A percentile compares a stretch with the other conserved stretches of the same genome.
Evolutionary conservation across 2,113 vertebrate species (phyloP).

Genomic region (Rattus rattus): DNA sequence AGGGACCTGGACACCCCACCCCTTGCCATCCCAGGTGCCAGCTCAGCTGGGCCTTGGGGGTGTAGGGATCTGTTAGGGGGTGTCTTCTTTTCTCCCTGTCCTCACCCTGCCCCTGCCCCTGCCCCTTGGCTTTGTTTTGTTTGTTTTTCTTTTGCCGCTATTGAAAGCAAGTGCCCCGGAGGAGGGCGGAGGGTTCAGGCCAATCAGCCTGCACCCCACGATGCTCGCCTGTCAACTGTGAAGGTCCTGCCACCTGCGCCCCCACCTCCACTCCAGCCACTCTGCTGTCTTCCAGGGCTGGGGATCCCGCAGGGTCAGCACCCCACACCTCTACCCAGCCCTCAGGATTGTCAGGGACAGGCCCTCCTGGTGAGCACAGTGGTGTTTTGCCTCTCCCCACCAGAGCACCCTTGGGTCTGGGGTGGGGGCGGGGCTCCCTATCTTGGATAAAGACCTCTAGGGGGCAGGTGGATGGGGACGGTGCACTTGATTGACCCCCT

Average conservation of each 20-base stretch:
- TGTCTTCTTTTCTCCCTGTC: background rate
- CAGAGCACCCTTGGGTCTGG: background rate
- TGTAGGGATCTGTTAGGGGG: constrained; percentile 69
- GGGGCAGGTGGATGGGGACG: background rate
- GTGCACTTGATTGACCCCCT: background rate
- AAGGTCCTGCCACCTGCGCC: constrained; percentile 11
- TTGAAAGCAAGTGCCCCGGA: constrained; percentile 44
- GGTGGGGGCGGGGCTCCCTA: background rate
- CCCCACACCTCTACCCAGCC: background rate
- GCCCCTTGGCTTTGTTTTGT: background rate
- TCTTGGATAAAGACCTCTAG: background rate
- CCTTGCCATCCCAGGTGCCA: constrained; percentile 79
- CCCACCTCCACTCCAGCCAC: background rate
- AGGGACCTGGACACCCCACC: constrained; percentile 73
- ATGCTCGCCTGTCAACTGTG: constrained; percentile 51
- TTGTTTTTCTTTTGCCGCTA: constrained; percentile 10
- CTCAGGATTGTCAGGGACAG: constrained; percentile 50
- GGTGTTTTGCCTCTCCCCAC: background rate
- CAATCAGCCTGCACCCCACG: background rate
- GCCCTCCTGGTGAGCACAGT: background rate
- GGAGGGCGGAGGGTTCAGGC: background rate
- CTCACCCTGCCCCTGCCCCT: background rate
- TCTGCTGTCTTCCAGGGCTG: constrained; percentile 47
- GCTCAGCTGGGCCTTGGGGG: constrained; percentile 84
- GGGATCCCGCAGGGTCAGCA: background rate